phyloP scores from a whole-genome alignment of 1,140 invertebrate genomes.

The Cydia pomonella region DNA sequence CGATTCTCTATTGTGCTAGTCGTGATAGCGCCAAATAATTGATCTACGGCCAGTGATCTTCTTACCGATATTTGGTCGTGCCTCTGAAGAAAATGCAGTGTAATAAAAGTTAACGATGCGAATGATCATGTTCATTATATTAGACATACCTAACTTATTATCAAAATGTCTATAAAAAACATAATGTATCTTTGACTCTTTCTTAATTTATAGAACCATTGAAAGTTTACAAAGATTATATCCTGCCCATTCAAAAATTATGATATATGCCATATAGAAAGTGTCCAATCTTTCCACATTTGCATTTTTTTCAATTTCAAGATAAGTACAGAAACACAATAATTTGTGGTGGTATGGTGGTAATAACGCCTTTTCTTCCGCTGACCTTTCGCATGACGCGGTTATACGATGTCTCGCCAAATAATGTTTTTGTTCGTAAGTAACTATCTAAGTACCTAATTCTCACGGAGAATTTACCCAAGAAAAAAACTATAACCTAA shows the following conservation, averaged over 20 bases:
- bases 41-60: not conserved
- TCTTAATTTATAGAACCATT: no score
- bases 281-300: no score
- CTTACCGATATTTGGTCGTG: not conserved
- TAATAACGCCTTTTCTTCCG: slow-evolving; percentile 9
- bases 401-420: not conserved
- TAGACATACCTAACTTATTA: not conserved
- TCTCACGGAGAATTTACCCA: not conserved
- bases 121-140: not conserved
- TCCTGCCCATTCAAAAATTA: no score
- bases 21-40: not conserved
- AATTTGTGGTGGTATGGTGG: not conserved
- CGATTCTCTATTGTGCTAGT: not conserved
- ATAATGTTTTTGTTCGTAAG: slow-evolving; percentile 7
- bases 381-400: slow-evolving; percentile 23
- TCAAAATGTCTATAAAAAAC: no score
- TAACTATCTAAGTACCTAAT: slow-evolving; percentile 8
- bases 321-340: not conserved
- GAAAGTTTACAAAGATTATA: not conserved
- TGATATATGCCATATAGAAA: no score
- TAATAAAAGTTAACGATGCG: slow-evolving; percentile 3
- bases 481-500: not conserved
- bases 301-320: no score
- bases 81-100: not conserved
- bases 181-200: no score